Evolutionary conservation across 1,140 invertebrate species (phyloP).

Genomic region (Trichonephila clavipes): DNA sequence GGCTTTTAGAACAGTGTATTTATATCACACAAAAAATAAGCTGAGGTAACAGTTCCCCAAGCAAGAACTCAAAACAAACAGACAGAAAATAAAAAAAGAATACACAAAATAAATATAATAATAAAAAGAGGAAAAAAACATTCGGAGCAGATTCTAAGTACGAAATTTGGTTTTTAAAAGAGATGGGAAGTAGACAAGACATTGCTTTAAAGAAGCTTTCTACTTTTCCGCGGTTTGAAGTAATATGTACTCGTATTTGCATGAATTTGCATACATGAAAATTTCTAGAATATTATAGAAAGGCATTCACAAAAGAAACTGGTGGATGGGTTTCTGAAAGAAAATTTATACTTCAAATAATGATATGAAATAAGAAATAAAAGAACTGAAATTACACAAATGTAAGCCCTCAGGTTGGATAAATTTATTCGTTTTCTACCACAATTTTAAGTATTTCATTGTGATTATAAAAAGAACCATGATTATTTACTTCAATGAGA

Average conservation of each 20-base stretch:
- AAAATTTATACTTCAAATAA: neutral
- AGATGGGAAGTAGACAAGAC: constrained; percentile 31
- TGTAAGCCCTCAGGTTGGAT: neutral
- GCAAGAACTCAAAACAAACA: neutral
- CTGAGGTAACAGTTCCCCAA: neutral
- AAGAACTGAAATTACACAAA: neutral
- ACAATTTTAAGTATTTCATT: neutral
- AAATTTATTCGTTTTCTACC: neutral
- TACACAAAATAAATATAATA: neutral
- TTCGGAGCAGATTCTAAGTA: neutral
- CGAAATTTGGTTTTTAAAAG: constrained; percentile 45
- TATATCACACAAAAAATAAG: too few relatives aligned
- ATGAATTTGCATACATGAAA: constrained; percentile 56
- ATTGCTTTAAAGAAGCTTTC: neutral
- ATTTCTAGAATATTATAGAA: constrained; percentile 25
- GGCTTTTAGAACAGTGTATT: too few relatives aligned
- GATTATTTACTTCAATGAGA: neutral
- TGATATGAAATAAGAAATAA: constrained; percentile 22
- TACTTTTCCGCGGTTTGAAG: neutral
- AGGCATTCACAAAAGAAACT: neutral
- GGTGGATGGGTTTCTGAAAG: neutral
- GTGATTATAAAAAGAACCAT: neutral
- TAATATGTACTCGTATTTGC: neutral
- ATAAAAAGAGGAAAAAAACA: neutral
- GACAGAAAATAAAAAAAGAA: neutral